These are phyloP conservation scores for Actinostola sp. DNA, from an alignment of 92 coral and sea anemone species.

Conservation along the genomic window DNA sequence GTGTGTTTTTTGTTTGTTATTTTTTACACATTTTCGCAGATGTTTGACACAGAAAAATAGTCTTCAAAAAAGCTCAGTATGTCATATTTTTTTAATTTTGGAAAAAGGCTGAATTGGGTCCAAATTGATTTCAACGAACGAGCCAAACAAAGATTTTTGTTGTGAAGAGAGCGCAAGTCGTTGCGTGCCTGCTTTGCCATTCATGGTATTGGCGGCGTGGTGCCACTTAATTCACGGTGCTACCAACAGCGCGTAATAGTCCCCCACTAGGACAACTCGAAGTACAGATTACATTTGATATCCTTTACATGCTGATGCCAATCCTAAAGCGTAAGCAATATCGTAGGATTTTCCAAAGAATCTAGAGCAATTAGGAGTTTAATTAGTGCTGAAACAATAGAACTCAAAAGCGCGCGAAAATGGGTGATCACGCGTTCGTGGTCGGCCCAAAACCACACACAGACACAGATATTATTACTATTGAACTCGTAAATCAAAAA, in stretches of 20 bases:
- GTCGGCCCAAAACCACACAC: constrained; percentile 7
- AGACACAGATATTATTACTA: background rate
- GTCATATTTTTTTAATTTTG: too few relatives aligned
- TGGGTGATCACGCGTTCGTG: background rate
- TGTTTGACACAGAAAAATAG: too few relatives aligned
- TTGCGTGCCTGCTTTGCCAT: constrained; percentile 2
- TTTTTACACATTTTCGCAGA: too few relatives aligned
- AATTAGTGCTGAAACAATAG: background rate
- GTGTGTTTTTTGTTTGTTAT: too few relatives aligned
- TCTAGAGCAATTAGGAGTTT: constrained; percentile 2
- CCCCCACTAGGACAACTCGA: background rate
- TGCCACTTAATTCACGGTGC: background rate
- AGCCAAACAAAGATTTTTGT: background rate
- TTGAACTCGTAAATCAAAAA: background rate
- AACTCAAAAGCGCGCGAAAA: background rate
- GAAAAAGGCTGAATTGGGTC: too few relatives aligned
- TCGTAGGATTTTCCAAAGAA: constrained; percentile 6
- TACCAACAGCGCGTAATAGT: constrained; percentile 8
- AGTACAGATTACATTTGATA: constrained; percentile 11
- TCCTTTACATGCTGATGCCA: background rate
- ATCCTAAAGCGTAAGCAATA: constrained; percentile 2
- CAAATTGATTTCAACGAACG: background rate
- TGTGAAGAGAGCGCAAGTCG: background rate
- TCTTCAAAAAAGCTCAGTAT: too few relatives aligned
- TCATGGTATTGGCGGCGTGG: background rate